Conservation (phyloP, 1,140 invertebrate genomes). For the Rhagoletis pomonella region DNA sequence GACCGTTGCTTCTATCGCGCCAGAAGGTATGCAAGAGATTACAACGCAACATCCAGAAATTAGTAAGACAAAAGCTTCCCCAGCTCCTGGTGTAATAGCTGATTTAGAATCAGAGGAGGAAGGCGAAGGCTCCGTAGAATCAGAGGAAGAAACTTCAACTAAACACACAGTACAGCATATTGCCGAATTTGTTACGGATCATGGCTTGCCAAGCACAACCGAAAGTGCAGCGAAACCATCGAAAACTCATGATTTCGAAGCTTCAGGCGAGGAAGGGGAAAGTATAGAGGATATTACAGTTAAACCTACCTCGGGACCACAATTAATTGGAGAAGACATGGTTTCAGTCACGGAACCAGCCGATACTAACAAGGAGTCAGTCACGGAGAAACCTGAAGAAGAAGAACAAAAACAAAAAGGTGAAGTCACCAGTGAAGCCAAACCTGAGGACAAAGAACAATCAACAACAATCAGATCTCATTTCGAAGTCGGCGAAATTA, state of each 20-base stretch:
- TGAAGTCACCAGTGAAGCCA: background rate
- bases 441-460: slow-evolving; percentile 7
- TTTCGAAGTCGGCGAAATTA: background rate
- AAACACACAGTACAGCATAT: slow-evolving; percentile 53
- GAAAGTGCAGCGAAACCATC: slow-evolving; percentile 23
- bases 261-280: slow-evolving; percentile 55
- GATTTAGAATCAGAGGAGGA: slow-evolving; percentile 68
- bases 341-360: slow-evolving; percentile 28
- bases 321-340: slow-evolving; percentile 34
- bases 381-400: slow-evolving; percentile 9
- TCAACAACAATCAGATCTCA: background rate
- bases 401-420: background rate
- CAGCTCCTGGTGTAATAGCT: slow-evolving; percentile 56
- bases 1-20: background rate
- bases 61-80: background rate
- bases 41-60: background rate
- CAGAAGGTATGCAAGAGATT: background rate
- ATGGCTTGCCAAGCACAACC: slow-evolving; percentile 41
- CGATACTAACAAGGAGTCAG: slow-evolving; percentile 19
- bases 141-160: slow-evolving; percentile 64
- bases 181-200: slow-evolving; percentile 57
- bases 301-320: slow-evolving; percentile 8
- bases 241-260: slow-evolving; percentile 33
- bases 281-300: slow-evolving; percentile 43
- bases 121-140: slow-evolving; percentile 66